Base-by-base conservation (phyloP, 2,797 vertebrate species). In the Apodemus agrarius region DNA sequence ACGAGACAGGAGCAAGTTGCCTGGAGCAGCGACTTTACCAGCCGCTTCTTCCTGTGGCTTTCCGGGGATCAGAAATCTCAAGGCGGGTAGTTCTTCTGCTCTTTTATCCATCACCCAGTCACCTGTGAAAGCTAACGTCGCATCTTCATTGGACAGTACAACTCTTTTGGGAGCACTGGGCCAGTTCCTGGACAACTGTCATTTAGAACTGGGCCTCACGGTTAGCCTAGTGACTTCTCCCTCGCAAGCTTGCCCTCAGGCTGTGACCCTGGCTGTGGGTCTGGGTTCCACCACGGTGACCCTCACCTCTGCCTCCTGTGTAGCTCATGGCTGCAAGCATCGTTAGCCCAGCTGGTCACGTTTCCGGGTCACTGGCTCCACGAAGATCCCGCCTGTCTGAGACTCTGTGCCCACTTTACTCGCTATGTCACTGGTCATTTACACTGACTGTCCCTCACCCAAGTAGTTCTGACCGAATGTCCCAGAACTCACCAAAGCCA, bases 101-200 rank as follows among this genome's bases (percentile, higher is more conserved):
- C 14, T 57, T 13, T 82, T 94, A 57, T 54, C 43, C n/a, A 3
- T 29, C 59, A 82, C 29, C 89, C 82, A 94, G 57, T 92, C 78
- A 67, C 24, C 74, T 43, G 46, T 93, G 78, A 88, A 90, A 95
- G 89, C 43, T 89, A 46, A 93, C 37, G 43, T 65, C 90, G 65
- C 59, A 96, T 91, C 29, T 24, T 80, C 82, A 54, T 69, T 81
- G 34, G 4, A 69, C 13, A 31, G 74, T n/a, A 75, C 37, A 85
- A 31, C 29, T 89, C 54, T 46, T 46, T n/a, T 65, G 43, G 19
- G 67, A 86, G 74, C 80, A 90, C 52, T 63, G 80, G 67, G 31
- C 43, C 84, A 31, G 31, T 54, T 82, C 84, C 81, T 83, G 72
- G 88, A 94, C 89, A 65, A 78, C 17, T 84, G 13, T 59, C 69